A percentile compares a stretch with the other conserved stretches of the same genome.
These are phyloP conservation scores for Teleogryllus occipitalis DNA, from an alignment of 1,140 invertebrate genomes.

Conservation along the genomic window DNA sequence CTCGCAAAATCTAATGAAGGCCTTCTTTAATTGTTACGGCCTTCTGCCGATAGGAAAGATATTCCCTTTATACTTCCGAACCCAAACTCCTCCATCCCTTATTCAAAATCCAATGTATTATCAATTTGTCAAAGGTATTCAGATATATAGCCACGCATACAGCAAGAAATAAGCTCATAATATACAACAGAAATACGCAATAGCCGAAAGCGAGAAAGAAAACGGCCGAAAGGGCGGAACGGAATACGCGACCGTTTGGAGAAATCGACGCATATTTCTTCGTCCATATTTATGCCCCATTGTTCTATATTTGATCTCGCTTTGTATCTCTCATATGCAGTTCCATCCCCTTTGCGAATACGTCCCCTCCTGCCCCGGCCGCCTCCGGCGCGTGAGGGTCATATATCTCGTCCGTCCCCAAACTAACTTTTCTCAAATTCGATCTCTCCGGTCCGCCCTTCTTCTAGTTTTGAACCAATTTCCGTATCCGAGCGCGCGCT, in stretches of 20 bases:
- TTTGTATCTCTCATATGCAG: neutral
- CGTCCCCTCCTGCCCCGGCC: neutral
- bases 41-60: too few species aligned
- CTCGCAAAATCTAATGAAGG: too few species aligned
- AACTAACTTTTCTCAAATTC: neutral
- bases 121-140: too few species aligned
- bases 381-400: neutral
- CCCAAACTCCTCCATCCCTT: too few species aligned
- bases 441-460: neutral
- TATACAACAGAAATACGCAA: neutral
- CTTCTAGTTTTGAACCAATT: neutral
- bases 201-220: neutral
- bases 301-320: neutral
- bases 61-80: too few species aligned
- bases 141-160: neutral
- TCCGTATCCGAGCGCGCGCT: neutral
- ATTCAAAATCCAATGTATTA: too few species aligned
- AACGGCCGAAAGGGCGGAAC: neutral
- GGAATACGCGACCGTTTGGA: neutral
- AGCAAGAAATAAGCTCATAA: neutral
- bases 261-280: neutral
- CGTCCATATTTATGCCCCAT: neutral
- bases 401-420: neutral
- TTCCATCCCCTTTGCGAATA: neutral
- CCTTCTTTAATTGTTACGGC: too few species aligned